A percentile compares a stretch with the other conserved stretches of the same genome.
These are phyloP conservation scores for Tubulanus polymorphus DNA, from an alignment of 2,888 invertebrate species.

Conservation along the genomic window DNA sequence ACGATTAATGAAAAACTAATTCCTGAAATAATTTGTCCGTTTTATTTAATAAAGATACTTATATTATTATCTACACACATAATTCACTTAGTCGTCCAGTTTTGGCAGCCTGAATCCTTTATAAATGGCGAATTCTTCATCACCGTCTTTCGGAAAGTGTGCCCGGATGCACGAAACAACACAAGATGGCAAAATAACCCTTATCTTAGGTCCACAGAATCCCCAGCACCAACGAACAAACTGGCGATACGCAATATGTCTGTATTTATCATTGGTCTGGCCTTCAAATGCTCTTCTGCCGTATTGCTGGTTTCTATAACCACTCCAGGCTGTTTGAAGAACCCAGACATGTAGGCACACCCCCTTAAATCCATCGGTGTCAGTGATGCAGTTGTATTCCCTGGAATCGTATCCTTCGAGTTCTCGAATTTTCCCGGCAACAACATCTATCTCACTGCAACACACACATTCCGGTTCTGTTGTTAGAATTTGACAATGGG, in stretches of 20 bases:
- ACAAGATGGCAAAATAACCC: constrained; percentile 16
- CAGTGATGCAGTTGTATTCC: background rate
- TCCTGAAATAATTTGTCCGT: too few species aligned
- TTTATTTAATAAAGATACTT: too few species aligned
- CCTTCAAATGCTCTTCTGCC: background rate
- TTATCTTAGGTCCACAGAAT: constrained; percentile 5
- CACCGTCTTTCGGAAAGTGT: background rate
- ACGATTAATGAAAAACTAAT: too few species aligned
- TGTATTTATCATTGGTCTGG: background rate
- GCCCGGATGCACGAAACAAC: constrained; percentile 5
- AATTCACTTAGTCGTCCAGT: too few species aligned
- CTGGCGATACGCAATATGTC: constrained; percentile 12
- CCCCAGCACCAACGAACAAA: constrained; percentile 15
- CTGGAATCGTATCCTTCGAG: too few species aligned
- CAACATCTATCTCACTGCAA: too few species aligned
- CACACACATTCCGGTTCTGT: too few species aligned
- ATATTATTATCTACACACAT: too few species aligned
- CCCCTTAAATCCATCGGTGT: background rate
- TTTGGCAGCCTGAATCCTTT: too few species aligned
- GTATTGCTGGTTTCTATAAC: background rate
- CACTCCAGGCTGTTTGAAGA: background rate
- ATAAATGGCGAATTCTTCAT: background rate
- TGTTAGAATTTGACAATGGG: too few species aligned
- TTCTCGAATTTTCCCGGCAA: too few species aligned
- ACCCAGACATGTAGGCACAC: background rate